Conservation (phyloP, 2,797 vertebrate species). For the Sphenopsis melanotis region DNA sequence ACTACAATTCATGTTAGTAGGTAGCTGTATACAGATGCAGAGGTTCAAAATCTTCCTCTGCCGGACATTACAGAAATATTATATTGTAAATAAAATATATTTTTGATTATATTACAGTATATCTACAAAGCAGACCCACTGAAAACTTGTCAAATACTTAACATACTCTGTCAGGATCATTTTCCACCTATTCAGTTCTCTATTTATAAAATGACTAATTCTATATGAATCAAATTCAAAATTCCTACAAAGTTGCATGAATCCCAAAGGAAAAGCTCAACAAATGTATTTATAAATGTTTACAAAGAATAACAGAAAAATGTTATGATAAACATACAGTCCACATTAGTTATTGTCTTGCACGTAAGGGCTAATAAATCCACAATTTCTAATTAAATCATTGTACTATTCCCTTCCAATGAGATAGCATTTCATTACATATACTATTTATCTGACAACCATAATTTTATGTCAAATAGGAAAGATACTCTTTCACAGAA, state of each 20-base stretch:
- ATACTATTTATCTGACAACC: background rate
- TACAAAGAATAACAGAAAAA: background rate
- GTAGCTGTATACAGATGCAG: accelerated
- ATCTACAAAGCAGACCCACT: background rate
- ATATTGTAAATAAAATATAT: background rate
- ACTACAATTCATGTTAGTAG: background rate
- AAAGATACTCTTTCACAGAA: background rate
- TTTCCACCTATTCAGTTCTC: background rate
- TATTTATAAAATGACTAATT: background rate
- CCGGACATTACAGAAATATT: background rate
- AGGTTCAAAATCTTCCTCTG: background rate
- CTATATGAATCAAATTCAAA: background rate
- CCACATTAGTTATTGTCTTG: background rate
- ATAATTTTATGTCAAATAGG: background rate
- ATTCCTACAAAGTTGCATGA: background rate
- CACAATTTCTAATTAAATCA: background rate
- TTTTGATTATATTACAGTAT: background rate
- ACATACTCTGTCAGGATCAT: background rate
- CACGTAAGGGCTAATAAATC: background rate
- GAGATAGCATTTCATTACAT: background rate
- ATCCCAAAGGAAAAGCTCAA: background rate
- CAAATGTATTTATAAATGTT: background rate
- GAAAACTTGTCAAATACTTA: background rate
- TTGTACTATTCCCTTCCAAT: background rate
- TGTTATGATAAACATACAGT: background rate